Evolutionary conservation across 2,888 invertebrate genomes (phyloP), one percentile per base, ranked within the genome.

Genomic region (Himalopsyche tibetana): DNA sequence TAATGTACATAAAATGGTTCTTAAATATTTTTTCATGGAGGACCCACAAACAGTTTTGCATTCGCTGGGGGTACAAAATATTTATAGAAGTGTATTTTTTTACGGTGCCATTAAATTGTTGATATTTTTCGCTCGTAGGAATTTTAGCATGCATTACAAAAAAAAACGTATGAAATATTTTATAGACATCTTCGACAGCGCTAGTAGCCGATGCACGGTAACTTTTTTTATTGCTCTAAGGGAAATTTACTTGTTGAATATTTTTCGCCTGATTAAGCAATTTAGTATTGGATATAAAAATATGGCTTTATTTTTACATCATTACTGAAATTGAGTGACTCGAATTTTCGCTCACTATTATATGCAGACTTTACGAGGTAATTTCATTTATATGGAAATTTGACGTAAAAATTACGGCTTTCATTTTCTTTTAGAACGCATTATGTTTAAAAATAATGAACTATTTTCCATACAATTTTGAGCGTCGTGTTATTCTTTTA

Each of bases 121-220:
- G 74, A 74, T 74, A 74, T 74, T 74, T 74, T 74, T 74, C 74
- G 74, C 74, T 74, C 74, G 74, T 74, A 36, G 12, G 38, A 74
- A 74, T 74, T 74, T 74, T 38, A 51, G 38, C 74, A 74, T 74
- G 74, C 74, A 74, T 74, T 74, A 74, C 74, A 74, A 74, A 74
- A 74, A 74, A 74, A 74, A 74, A 74, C 74, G 74, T 74, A 74
- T 74, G 74, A 74, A 74, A 74, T 74, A 74, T 74, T 74, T 74
- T 74, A 74, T 74, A 74, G 74, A 36, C 74, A 74, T 74, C 74
- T 74, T 74, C 74, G 74, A 38, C 19, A 74, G 38, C 74, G 74
- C 74, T 74, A 74, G 74, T 74, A 28, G 36, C 74, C 74, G 36
- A 74, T 74, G 38, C 38, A 74, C 74, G 74, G 74, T 28, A 74